phyloP scores from a whole-genome alignment of 92 coral and sea anemone genomes.

The Epizoanthus ramosus region DNA sequence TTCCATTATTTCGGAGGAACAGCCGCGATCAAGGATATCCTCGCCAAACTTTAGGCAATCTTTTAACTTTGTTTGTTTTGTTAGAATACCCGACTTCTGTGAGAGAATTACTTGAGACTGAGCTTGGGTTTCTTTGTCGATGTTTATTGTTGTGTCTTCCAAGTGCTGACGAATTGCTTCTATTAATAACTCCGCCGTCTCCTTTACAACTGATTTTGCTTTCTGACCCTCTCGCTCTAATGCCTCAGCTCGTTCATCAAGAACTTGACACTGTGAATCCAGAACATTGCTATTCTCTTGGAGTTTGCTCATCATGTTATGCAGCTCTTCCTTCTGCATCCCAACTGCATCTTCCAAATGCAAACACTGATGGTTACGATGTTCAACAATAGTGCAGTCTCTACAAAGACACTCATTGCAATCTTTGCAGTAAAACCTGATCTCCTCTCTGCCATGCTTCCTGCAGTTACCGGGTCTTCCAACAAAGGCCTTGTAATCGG shows the following conservation, averaged over 20 bases:
- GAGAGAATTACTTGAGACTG: background rate
- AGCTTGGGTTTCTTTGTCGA: background rate
- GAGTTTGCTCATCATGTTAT: background rate
- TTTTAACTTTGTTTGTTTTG: background rate
- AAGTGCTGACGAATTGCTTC: background rate
- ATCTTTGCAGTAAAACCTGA: background rate
- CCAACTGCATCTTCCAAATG: background rate
- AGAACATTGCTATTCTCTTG: conserved; percentile 16
- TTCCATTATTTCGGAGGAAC: conserved; percentile 25
- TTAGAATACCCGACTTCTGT: background rate
- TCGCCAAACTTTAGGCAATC: conserved; percentile 13
- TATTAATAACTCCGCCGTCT: background rate
- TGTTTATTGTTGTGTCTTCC: background rate
- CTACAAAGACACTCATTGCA: background rate
- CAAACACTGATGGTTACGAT: conserved; percentile 13
- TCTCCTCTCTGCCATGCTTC: background rate
- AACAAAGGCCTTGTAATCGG: background rate
- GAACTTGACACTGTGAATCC: conserved; percentile 12
- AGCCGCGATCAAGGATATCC: conserved; percentile 19
- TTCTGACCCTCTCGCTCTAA: conserved; percentile 13
- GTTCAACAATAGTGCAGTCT: background rate
- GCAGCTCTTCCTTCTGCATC: conserved; percentile 10
- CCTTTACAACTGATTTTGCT: conserved; percentile 2
- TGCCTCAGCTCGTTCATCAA: background rate
- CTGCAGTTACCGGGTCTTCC: background rate